Conservation (phyloP, 2,888 invertebrate species). For the Amiota communis region DNA sequence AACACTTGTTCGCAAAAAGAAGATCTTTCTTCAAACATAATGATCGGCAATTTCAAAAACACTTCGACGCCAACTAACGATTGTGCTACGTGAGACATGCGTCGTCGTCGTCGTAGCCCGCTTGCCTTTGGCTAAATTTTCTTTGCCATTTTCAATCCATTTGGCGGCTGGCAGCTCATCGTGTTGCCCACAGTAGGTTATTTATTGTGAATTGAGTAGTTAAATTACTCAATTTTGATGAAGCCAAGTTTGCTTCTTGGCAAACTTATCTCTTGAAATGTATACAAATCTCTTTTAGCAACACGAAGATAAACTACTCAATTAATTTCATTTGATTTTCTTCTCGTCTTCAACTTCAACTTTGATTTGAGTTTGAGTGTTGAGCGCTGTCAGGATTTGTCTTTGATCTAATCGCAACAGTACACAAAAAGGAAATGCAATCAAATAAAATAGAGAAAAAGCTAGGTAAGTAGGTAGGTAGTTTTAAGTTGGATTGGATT, state of each 20-base stretch:
- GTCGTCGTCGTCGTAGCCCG: conserved; percentile 48
- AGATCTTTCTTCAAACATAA: conserved; percentile 49
- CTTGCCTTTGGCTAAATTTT: conserved; percentile 23
- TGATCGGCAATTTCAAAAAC: conserved; percentile 71
- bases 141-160: conserved; percentile 23
- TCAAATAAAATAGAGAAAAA: neutral
- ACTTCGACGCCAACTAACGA: conserved; percentile 64
- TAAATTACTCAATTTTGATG: conserved; percentile 66
- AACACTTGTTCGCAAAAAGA: conserved; percentile 28
- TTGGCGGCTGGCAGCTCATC: conserved; percentile 3
- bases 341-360: conserved; percentile 40
- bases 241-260: conserved; percentile 26
- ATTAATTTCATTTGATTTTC: conserved; percentile 47
- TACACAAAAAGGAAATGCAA: neutral
- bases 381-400: conserved; percentile 20
- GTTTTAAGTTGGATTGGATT: no score
- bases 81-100: conserved; percentile 34
- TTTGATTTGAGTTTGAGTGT: conserved; percentile 30
- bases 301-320: conserved; percentile 53
- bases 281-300: conserved; percentile 49
- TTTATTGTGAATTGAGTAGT: conserved; percentile 68
- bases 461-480: neutral
- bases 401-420: conserved; percentile 23
- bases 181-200: conserved; percentile 55
- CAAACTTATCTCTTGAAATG: conserved; percentile 49